A percentile compares a stretch with the other conserved stretches of the same genome.
These are phyloP conservation scores for Drosophila insularis DNA, from an alignment of 1,140 invertebrate species.

Conservation along the genomic window DNA sequence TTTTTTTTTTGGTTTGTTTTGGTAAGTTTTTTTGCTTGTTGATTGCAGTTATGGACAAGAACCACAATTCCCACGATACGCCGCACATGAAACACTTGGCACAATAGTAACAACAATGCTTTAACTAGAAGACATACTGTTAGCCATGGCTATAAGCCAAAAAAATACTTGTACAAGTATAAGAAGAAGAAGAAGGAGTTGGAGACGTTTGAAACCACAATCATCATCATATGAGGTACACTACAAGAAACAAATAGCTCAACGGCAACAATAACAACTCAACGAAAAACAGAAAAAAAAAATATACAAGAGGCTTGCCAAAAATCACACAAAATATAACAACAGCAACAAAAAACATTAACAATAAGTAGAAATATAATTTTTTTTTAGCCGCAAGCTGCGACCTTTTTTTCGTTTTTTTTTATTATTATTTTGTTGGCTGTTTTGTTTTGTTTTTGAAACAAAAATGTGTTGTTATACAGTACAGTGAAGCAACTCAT, in stretches of 20 bases:
- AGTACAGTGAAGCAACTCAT: neutral
- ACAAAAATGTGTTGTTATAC: slow-evolving; percentile 7
- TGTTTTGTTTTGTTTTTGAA: slow-evolving; percentile 4
- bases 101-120: slow-evolving; percentile 2
- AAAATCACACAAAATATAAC: slow-evolving; percentile 11
- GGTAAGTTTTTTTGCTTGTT: neutral
- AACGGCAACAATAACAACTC: slow-evolving; percentile 2
- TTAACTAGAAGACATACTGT: slow-evolving; percentile 5
- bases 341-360: slow-evolving; percentile 3
- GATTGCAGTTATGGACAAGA: neutral
- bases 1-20: neutral
- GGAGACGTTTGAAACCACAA: neutral
- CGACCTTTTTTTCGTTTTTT: neutral
- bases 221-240: slow-evolving; percentile 2
- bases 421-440: neutral
- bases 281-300: neutral
- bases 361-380: slow-evolving; percentile 12
- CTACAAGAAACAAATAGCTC: slow-evolving; percentile 7
- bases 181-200: neutral
- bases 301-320: slow-evolving; percentile 6
- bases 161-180: neutral
- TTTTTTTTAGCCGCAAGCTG: slow-evolving; percentile 3
- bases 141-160: slow-evolving; percentile 8
- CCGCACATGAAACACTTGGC: neutral
- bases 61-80: neutral